Percentiles rank a stretch among this genome's conserved stretches.
These are phyloP conservation scores for Loriculus beryllinus DNA, from an alignment of 2,797 vertebrate species.

Conservation along the genomic window DNA sequence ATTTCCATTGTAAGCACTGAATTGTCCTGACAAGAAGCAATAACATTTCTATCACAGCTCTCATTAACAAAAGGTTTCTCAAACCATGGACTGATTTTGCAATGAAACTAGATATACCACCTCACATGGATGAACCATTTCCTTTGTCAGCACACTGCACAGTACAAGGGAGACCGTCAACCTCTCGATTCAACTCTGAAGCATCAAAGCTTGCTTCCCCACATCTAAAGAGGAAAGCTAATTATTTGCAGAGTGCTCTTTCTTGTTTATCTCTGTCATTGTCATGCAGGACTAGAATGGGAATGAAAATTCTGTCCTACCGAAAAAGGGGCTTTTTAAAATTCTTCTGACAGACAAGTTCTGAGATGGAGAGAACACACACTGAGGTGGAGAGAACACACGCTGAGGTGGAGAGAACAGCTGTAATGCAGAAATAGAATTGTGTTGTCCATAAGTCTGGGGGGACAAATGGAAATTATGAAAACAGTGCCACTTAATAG, in stretches of 20 bases:
- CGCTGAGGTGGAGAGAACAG: background rate
- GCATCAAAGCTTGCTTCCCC: background rate
- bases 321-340: background rate
- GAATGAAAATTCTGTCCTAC: background rate
- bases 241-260: background rate
- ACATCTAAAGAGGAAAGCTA: background rate
- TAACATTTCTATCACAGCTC: background rate
- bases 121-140: rapidly evolving
- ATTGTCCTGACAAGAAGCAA: background rate
- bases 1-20: background rate
- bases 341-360: background rate
- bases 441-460: rapidly evolving
- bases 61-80: background rate
- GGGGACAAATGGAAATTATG: background rate
- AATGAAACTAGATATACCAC: background rate
- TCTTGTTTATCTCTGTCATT: background rate
- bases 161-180: background rate
- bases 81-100: background rate
- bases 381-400: background rate
- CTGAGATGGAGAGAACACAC: background rate
- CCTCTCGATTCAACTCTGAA: background rate
- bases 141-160: background rate
- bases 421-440: background rate
- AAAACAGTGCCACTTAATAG: background rate
- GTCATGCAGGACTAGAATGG: background rate